Evolutionary conservation across 2,888 invertebrate species (phyloP), one percentile per base, ranked within the genome.

Genomic region (Sphaerophoria rueppellii): DNA sequence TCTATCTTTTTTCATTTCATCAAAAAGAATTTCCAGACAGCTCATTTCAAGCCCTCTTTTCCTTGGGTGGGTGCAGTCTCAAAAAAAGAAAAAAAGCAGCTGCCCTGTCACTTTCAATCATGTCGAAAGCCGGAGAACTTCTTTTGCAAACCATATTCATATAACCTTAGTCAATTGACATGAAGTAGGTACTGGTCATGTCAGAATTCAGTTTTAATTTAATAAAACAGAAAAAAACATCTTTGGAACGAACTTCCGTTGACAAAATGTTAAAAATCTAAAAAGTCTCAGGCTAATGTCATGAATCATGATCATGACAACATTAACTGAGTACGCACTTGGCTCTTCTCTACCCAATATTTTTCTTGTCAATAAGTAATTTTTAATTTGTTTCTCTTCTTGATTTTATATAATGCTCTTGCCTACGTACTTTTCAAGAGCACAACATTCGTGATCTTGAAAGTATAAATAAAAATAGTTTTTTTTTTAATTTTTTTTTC

Each of bases 41-140:
- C n/a, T n/a, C n/a, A n/a, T n/a, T n/a, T n/a, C n/a, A n/a, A n/a
- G n/a, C n/a, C n/a, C n/a, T n/a, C n/a, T n/a, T n/a, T n/a, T n/a
- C n/a, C n/a, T n/a, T n/a, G n/a, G n/a, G n/a, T n/a, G n/a, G n/a
- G n/a, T n/a, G n/a, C n/a, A n/a, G n/a, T n/a, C n/a, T n/a, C n/a
- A n/a, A n/a, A n/a, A n/a, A n/a, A n/a, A n/a, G 4, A 40, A 70
- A 52, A 65, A 78, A 50, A 74, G 46, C 71, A 72, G n/a, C n/a
- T 79, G 24, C 72, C 75, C n/a, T 2, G 5, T 72, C 61, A 48
- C 69, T 35, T 55, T 14, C 67, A 69, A 11, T 24, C 24, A 24
- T 2, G 24, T 24, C 24, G 1, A 24, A 24, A 24, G 24, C 24
- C 24, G 1, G 24, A 24, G 24, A 24, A 24, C 1, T 24, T 24